Conservation (phyloP, 2,113 vertebrate species). For the Alligator sinensis region DNA sequence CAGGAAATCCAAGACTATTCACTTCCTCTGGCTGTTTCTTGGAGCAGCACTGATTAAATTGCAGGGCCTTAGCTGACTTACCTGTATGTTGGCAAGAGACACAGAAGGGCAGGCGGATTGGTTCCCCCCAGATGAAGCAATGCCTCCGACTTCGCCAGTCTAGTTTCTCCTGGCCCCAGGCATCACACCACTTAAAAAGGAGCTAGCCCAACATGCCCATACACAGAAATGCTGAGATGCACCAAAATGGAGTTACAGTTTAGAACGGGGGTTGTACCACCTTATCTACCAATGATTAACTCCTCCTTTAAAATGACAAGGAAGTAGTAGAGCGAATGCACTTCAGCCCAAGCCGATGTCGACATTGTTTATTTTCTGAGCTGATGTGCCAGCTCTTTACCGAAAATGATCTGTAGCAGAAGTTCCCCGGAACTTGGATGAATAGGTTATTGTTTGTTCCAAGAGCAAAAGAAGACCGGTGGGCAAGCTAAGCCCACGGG, state of each 20-base stretch:
- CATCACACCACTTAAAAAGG: not conserved
- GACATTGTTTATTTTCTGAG: constrained; percentile 45
- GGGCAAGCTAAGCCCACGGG: too few species aligned
- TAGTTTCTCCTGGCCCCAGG: not conserved
- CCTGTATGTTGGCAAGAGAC: not conserved
- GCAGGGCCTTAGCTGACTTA: fast-evolving
- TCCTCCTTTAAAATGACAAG: not conserved
- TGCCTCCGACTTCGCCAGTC: not conserved
- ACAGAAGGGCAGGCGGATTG: fast-evolving
- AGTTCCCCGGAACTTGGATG: not conserved
- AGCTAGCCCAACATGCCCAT: not conserved
- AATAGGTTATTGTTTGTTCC: not conserved
- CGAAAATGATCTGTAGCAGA: not conserved
- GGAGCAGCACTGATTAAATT: fast-evolving
- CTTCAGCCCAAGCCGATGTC: constrained; percentile 26
- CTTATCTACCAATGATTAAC: constrained; percentile 56
- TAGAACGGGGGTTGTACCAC: not conserved
- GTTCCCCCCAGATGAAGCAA: not conserved
- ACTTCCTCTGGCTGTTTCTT: not conserved
- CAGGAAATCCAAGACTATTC: not conserved
- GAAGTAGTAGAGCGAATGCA: not conserved
- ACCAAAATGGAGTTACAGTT: not conserved
- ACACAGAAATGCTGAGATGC: fast-evolving
- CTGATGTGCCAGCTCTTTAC: constrained; percentile 16
- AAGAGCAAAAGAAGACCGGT: fast-evolving